phyloP scores from a whole-genome alignment of 2,113 vertebrate species.

The Dipodomys merriami region DNA sequence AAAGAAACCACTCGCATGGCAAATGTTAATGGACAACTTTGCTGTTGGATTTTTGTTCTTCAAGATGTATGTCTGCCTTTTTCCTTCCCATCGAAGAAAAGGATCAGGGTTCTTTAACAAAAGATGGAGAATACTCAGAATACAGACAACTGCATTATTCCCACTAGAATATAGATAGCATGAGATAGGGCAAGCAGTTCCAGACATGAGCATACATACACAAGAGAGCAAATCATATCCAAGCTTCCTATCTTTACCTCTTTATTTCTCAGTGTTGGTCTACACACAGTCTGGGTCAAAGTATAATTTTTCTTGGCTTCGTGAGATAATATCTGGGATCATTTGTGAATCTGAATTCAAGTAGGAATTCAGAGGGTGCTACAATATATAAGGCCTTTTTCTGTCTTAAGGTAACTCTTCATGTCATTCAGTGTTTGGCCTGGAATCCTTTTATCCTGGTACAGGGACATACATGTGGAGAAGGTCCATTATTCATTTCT shows the following conservation, averaged over 20 bases:
- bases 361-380: neutral
- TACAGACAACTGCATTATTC: neutral
- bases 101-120: neutral
- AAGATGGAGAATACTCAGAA: neutral
- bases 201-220: neutral
- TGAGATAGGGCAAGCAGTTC: neutral
- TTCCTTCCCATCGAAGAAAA: neutral
- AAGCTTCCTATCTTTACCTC: neutral
- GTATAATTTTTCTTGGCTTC: neutral
- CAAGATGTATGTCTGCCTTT: neutral
- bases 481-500: neutral
- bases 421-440: neutral
- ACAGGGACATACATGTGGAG: neutral
- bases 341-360: neutral
- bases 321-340: neutral
- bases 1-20: neutral
- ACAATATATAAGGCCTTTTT: neutral
- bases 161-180: neutral
- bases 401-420: neutral
- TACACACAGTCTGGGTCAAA: neutral
- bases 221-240: neutral
- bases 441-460: neutral
- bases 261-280: slow-evolving; percentile 10
- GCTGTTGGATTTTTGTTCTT: neutral
- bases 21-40: neutral